Evolutionary conservation across 1,140 invertebrate genomes (phyloP).

Genomic region (Zophobas morio): DNA sequence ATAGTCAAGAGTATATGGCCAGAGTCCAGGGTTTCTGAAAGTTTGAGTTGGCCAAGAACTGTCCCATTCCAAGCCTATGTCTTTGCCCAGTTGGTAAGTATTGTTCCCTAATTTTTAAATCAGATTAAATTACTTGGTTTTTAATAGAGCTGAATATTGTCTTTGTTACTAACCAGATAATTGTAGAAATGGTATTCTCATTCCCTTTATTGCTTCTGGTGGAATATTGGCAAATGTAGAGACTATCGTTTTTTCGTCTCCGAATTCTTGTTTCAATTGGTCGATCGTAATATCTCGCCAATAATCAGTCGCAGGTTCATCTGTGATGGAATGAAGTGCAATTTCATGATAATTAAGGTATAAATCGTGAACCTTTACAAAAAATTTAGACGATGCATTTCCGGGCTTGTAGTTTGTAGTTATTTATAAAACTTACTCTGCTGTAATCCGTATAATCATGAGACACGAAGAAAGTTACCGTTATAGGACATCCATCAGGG

Average conservation of each 20-base stretch:
- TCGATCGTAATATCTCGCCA: conserved; percentile 70
- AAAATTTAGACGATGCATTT: not conserved
- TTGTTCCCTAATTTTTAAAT: conserved; percentile 63
- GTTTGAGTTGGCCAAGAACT: conserved; percentile 75
- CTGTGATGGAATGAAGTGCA: conserved; percentile 75
- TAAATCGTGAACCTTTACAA: conserved; percentile 71
- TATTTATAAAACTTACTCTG: conserved; percentile 55
- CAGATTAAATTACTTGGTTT: not conserved
- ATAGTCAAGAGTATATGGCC: conserved; percentile 83
- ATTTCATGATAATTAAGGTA: conserved; percentile 79
- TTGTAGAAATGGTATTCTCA: conserved; percentile 79
- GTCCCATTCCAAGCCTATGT: conserved; percentile 74
- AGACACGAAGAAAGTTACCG: conserved; percentile 77
- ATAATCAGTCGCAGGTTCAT: conserved; percentile 68
- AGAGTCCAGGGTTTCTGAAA: conserved; percentile 73
- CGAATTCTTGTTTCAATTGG: conserved; percentile 72
- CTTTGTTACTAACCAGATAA: conserved; percentile 69
- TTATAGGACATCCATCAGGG: conserved; percentile 76
- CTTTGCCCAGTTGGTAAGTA: conserved; percentile 70
- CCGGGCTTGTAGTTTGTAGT: too few relatives aligned
- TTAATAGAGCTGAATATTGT: not conserved
- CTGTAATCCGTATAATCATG: conserved; percentile 81
- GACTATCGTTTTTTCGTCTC: conserved; percentile 71
- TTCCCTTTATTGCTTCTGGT: conserved; percentile 69
- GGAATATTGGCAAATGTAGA: conserved; percentile 74